A percentile compares a stretch with the other conserved stretches of the same genome.
Conservation (phyloP, 1,140 invertebrate species). For the Ctenoplectra terminalis region DNA sequence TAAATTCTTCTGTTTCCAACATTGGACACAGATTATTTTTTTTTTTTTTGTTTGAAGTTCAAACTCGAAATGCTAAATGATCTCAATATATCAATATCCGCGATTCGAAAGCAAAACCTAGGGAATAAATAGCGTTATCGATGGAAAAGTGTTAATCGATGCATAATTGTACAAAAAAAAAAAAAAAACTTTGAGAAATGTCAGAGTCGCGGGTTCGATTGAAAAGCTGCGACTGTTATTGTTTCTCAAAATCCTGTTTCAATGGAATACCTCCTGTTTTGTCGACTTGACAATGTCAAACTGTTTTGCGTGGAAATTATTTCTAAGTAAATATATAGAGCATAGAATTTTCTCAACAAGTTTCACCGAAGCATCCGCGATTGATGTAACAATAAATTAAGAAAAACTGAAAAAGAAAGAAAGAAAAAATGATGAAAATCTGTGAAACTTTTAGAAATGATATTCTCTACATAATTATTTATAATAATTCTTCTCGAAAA, state of each 20-base stretch:
- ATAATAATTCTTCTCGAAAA: conserved; percentile 23
- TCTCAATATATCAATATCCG: conserved; percentile 18
- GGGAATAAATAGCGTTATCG: not conserved
- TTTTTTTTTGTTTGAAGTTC: not conserved
- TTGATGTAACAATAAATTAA: not conserved
- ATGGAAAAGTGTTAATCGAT: conserved; percentile 49
- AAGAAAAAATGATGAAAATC: not conserved
- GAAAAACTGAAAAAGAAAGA: not conserved
- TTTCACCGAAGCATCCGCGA: not conserved
- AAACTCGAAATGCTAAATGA: conserved; percentile 29
- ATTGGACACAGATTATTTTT: not conserved
- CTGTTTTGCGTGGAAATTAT: conserved; percentile 44
- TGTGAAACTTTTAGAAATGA: conserved; percentile 3
- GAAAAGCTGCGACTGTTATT: not conserved
- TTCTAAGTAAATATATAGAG: conserved; percentile 39
- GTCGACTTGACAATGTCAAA: conserved; percentile 25
- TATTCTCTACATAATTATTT: conserved; percentile 50
- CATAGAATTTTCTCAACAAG: conserved; percentile 14
- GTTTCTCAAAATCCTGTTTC: conserved; percentile 48
- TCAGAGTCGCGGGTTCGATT: not conserved
- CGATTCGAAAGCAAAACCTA: not conserved
- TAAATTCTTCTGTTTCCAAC: not conserved
- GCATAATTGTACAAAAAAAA: conserved; percentile 32
- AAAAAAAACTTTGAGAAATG: conserved; percentile 7
- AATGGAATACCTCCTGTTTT: conserved; percentile 45